Evolutionary conservation across 2,797 vertebrate species (phyloP).

Genomic region (Hylomyscus alleni): DNA sequence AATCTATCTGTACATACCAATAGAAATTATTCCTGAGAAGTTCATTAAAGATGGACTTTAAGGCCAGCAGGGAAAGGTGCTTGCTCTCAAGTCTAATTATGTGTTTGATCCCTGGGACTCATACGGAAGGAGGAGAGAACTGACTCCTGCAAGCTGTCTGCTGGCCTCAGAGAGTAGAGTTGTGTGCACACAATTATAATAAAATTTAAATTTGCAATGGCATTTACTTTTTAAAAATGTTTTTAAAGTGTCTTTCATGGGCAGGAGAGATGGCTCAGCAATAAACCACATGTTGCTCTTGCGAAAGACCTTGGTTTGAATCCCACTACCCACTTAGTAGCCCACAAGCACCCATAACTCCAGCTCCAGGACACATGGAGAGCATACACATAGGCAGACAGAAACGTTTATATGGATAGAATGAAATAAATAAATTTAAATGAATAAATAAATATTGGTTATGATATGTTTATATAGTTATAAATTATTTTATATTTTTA

Average conservation of each 20-base stretch:
- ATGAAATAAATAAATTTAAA: neutral
- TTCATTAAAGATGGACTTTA: neutral
- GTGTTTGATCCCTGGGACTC: neutral
- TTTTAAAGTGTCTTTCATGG: neutral
- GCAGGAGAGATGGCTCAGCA: neutral
- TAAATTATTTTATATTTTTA: neutral
- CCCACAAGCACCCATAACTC: neutral
- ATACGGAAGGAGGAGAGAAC: neutral
- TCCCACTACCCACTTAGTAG: neutral
- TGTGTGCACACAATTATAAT: neutral
- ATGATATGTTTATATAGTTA: neutral
- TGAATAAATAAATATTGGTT: neutral
- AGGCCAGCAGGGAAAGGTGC: neutral
- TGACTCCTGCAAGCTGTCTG: neutral
- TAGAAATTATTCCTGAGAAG: neutral
- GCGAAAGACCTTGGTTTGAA: neutral
- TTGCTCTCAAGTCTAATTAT: neutral
- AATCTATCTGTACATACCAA: neutral
- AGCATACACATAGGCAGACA: neutral
- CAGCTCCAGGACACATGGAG: neutral
- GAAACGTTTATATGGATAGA: neutral
- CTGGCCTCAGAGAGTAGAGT: neutral
- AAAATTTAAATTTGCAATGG: neutral
- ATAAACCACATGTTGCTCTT: neutral
- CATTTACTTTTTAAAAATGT: neutral